phyloP scores from a whole-genome alignment of 2,888 invertebrate genomes.

The Caenorhabditis doughertyi region DNA sequence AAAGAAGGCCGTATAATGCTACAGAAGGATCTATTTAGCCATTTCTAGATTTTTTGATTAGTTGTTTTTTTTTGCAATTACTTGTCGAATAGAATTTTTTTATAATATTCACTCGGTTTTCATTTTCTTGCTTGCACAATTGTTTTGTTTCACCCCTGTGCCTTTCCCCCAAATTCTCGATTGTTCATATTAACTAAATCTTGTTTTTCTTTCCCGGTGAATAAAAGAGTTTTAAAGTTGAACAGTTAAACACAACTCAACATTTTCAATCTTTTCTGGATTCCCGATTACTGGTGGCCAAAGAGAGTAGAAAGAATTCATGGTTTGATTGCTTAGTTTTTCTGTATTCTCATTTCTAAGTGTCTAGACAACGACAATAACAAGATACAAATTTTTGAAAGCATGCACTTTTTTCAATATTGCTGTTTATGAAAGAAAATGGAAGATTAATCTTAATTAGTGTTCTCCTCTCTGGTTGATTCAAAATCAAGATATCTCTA shows the following conservation, averaged over 20 bases:
- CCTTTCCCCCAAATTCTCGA: not conserved
- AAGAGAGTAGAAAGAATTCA: no score
- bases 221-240: not conserved
- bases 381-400: not conserved
- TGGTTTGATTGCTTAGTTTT: no score
- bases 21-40: conserved; percentile 49
- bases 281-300: not conserved
- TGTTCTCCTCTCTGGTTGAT: no score
- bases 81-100: conserved; percentile 20
- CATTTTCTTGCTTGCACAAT: conserved; percentile 3
- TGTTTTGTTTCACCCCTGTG: conserved; percentile 3
- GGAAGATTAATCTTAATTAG: no score
- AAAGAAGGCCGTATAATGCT: conserved; percentile 68
- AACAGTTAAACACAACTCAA: not conserved
- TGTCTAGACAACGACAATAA: not conserved
- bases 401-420: no score
- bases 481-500: no score
- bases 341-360: no score
- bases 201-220: conserved; percentile 19
- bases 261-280: not conserved
- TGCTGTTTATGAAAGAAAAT: no score
- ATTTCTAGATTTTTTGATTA: not conserved
- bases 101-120: conserved; percentile 7
- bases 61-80: conserved; percentile 24
- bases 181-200: not conserved